Base-by-base conservation (phyloP, 1,140 invertebrate genomes). In the Coenobita brevimanus region DNA sequence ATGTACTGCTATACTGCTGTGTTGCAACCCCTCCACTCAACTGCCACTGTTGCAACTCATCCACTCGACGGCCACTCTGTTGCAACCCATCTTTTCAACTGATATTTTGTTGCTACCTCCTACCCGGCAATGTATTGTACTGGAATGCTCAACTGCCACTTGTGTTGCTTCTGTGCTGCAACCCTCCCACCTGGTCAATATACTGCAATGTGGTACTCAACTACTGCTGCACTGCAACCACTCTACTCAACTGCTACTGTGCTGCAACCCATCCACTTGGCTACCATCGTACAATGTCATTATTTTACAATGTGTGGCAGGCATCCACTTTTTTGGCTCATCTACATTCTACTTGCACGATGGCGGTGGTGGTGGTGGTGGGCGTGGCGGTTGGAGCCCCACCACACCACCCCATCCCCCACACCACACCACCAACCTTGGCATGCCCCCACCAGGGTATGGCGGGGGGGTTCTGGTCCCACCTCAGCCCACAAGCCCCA, bases 401-500 rank as follows among this genome's bases (percentile, higher is more conserved):
- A 27, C 78, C 67, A 62, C 73, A 6, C 6, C 17, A 6, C 46
- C 46, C 17, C 46, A 6, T 50, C 17, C 46, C 6, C 46, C 46
- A 8, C 17, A 50, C 38, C 83, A 86, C 76, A 50, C 27, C 71
- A 50, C 60, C 83, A 43, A 79, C 78, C 75, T 67, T 27, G 43
- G 38, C 15, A 79, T 85, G 75, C 82, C 64, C 75, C 50, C 79
- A 73, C 62, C 88, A 89, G 86, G 86, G 73, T 73, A 83, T 86
- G 84, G 62, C 21, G 73, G 76, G 41, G 88, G 88, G 73, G 82
- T 89, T 30, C 75, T 82, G 88, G 90, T 41, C 62, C 89, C 82
- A 10, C 89, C 83, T 24, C 78, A 91, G 21, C 82, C 91, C 13
- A 91, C 92, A 50, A 93, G 93, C 91, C 93, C 93, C 24, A 92